A percentile compares a stretch with the other conserved stretches of the same genome.
phyloP scores from a whole-genome alignment of 2,797 vertebrate genomes.

The Dicrostonyx torquatus region DNA sequence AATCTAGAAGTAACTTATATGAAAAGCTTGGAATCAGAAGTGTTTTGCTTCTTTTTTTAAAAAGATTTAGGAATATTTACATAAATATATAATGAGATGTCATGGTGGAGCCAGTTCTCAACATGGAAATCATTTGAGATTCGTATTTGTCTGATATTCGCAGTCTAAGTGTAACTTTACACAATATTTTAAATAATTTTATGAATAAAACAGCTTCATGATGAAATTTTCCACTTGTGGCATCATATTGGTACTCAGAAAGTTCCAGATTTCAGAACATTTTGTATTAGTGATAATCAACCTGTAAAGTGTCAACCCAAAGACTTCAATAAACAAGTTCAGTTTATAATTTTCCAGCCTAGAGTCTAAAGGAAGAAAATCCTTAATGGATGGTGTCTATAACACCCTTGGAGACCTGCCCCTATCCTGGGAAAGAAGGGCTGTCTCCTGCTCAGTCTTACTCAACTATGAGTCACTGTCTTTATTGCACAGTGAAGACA shows the following conservation, averaged over 20 bases:
- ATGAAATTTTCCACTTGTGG: neutral
- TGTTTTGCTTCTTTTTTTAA: neutral
- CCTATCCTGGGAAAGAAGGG: rapidly evolving
- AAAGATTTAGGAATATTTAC: neutral
- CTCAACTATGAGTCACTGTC: neutral
- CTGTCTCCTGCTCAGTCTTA: neutral
- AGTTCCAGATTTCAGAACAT: neutral
- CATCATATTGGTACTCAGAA: neutral
- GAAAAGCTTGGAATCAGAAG: neutral
- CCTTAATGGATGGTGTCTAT: neutral
- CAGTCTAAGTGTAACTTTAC: neutral
- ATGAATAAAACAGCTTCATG: neutral
- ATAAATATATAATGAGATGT: neutral
- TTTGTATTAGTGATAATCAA: neutral
- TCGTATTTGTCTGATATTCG: neutral
- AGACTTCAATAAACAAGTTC: neutral
- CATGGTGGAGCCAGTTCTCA: neutral
- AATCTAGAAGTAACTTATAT: neutral
- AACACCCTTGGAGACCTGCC: neutral
- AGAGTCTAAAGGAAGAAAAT: neutral
- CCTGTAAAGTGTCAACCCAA: neutral
- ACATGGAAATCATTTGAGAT: neutral
- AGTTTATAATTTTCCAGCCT: neutral
- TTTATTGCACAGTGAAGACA: neutral
- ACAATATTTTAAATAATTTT: neutral